Base-by-base conservation (phyloP, 2,888 invertebrate genomes). In the Netelia melanura region DNA sequence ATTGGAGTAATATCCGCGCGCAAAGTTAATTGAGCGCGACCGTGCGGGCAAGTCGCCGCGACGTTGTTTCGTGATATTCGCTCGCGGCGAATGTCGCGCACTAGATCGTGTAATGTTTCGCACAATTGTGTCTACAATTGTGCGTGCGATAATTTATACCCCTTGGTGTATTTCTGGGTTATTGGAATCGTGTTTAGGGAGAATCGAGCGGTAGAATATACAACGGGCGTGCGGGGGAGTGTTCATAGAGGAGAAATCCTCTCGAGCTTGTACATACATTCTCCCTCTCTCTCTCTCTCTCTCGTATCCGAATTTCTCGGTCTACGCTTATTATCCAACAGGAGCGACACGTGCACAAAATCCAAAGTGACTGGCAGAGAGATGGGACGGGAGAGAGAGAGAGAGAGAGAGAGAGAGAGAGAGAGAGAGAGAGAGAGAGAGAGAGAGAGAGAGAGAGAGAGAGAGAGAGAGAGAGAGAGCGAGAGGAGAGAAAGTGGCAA, bases 291-390 rank as follows among this genome's bases (percentile, higher is more conserved):
- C 30, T 30, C 30, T 17, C 17, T 17, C 17, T 17, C 17, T 17
- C 17, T 17, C 17, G 17, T 17, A 17, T 17, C 17, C 17, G 17
- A 17, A 17, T 17, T 0, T 61, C 82, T 52, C 65, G 65, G 77
- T 78, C 72, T 74, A 68, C 44, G 78, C 62, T 78, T 72, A 78
- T 83, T 74, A 83, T 83, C 83, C 25, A 52, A 48, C 68, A 62
- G 62, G 61, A 61, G 68, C 68, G 52, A 74, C 67, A 83, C 78
- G 78, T 78, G 83, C 72, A 78, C 48, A 56, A 71, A 71, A 71
- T 71, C 58, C 71, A 71, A 71, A 38, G 71, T 58, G 58, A 71
- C 38, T 71, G 38, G 30, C 71, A 71, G 23, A 56, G 58, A 58
- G 54, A 71, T 44, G 44, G 23, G 1, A 48, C 8, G 25, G 17